Percentiles rank a stretch among this genome's conserved stretches.
Conservation (phyloP, 2,888 invertebrate genomes). For the Aquatica leii region DNA sequence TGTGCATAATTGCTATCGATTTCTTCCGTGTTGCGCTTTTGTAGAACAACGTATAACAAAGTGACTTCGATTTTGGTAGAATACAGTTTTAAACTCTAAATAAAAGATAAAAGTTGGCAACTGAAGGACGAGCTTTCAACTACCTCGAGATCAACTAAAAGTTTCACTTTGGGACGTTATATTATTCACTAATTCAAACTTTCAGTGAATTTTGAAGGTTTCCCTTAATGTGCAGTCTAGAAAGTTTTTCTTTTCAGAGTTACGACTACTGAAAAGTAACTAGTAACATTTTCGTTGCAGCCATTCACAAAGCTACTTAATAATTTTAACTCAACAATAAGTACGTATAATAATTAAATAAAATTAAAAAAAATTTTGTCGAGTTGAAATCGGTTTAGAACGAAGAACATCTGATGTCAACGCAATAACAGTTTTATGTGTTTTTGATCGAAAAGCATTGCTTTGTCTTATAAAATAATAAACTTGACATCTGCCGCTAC, state of each 20-base stretch:
- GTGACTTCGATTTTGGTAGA: constrained; percentile 15
- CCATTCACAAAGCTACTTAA: constrained; percentile 13
- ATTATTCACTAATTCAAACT: constrained; percentile 43
- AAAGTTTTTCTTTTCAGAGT: constrained; percentile 39
- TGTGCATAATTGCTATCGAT: constrained; percentile 33
- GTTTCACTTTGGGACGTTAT: constrained; percentile 40
- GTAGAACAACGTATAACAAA: constrained; percentile 13
- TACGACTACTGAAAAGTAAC: constrained; percentile 16
- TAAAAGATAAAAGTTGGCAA: constrained; percentile 44
- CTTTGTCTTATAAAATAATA: constrained; percentile 41
- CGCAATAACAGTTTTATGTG: constrained; percentile 34
- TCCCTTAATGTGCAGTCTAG: constrained; percentile 44
- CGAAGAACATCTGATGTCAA: constrained; percentile 24
- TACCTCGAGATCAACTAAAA: constrained; percentile 38
- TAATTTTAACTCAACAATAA: constrained; percentile 11
- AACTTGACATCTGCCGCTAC: constrained; percentile 42
- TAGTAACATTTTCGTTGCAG: constrained; percentile 11
- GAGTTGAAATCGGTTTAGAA: not conserved
- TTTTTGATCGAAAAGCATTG: constrained; percentile 35
- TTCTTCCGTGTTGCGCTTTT: constrained; percentile 23
- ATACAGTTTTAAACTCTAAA: constrained; percentile 23
- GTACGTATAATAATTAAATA: no score
- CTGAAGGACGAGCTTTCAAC: constrained; percentile 42
- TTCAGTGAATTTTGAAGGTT: constrained; percentile 37
- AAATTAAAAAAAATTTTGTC: not conserved